phyloP scores from a whole-genome alignment of 2,888 invertebrate species.

The Embidobia sp. region DNA sequence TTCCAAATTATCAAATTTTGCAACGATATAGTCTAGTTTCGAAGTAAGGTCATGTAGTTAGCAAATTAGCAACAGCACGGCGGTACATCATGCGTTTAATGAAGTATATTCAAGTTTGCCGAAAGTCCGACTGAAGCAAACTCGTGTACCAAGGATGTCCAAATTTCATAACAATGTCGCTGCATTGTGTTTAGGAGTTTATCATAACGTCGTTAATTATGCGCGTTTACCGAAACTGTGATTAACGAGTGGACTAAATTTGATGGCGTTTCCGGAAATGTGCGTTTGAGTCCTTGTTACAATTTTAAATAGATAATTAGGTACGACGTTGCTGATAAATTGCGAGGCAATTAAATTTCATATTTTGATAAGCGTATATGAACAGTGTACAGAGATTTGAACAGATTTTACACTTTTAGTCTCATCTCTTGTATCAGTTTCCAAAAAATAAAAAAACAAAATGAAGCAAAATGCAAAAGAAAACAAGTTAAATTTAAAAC shows the following conservation, averaged over 20 bases:
- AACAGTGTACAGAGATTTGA: too few relatives aligned
- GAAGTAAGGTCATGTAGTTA: not conserved
- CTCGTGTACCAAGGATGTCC: constrained; percentile 45
- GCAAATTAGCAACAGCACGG: constrained; percentile 12
- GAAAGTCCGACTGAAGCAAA: constrained; percentile 52
- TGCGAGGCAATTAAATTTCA: too few relatives aligned
- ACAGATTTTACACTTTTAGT: too few relatives aligned
- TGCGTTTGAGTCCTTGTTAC: constrained; percentile 20
- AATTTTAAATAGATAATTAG: not conserved
- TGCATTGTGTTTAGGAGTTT: constrained; percentile 56
- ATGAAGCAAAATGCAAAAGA: too few relatives aligned
- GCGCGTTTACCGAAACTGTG: constrained; percentile 36
- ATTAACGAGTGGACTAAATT: constrained; percentile 41
- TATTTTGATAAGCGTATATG: too few relatives aligned
- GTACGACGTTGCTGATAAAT: too few relatives aligned
- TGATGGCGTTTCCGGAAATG: constrained; percentile 2
- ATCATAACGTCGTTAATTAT: constrained; percentile 56
- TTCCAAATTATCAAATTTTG: too few relatives aligned
- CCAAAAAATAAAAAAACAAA: too few relatives aligned
- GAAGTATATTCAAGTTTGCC: constrained; percentile 53
- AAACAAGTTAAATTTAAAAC: too few relatives aligned
- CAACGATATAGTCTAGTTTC: not conserved
- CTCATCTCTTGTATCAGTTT: too few relatives aligned
- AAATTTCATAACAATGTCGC: constrained; percentile 56
- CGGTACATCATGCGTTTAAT: constrained; percentile 49